Conservation (phyloP, 2,113 vertebrate species). For the Erythrocercus mccallii region DNA sequence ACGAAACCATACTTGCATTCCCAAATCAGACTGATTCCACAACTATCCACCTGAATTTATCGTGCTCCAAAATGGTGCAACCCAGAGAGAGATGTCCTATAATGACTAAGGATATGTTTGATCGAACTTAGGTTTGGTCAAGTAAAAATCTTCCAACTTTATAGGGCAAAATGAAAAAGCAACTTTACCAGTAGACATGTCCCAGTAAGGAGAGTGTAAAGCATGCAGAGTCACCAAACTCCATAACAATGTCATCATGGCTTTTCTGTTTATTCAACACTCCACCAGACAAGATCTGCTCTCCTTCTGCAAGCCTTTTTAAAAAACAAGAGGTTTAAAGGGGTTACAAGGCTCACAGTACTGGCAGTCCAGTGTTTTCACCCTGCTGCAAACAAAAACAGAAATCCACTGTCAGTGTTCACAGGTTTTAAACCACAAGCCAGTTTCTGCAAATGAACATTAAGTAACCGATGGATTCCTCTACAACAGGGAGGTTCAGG, state of each 20-base stretch:
- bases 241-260: slow-evolving; percentile 95
- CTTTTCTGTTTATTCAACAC: slow-evolving; percentile 98
- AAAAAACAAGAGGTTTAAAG: slow-evolving; percentile 60
- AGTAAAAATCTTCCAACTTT: background rate
- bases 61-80: accelerated
- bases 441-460: background rate
- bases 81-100: background rate
- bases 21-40: background rate
- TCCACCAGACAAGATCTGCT: slow-evolving; percentile 96
- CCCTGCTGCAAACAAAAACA: slow-evolving; percentile 55
- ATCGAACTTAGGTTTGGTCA: background rate
- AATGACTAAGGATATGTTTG: background rate
- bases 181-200: slow-evolving; percentile 93
- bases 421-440: background rate
- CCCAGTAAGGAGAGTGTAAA: slow-evolving; percentile 95
- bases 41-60: background rate
- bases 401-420: slow-evolving; percentile 14
- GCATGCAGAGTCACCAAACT: slow-evolving; percentile 96
- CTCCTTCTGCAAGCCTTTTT: slow-evolving; percentile 93
- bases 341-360: slow-evolving; percentile 64
- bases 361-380: slow-evolving; percentile 33
- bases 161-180: background rate
- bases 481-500: background rate
- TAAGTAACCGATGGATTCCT: background rate
- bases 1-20: background rate